Percentiles rank a stretch among this genome's conserved stretches.
Evolutionary conservation across 2,797 vertebrate genomes (phyloP).

Genomic region (Mormyrus proboscirostris): DNA sequence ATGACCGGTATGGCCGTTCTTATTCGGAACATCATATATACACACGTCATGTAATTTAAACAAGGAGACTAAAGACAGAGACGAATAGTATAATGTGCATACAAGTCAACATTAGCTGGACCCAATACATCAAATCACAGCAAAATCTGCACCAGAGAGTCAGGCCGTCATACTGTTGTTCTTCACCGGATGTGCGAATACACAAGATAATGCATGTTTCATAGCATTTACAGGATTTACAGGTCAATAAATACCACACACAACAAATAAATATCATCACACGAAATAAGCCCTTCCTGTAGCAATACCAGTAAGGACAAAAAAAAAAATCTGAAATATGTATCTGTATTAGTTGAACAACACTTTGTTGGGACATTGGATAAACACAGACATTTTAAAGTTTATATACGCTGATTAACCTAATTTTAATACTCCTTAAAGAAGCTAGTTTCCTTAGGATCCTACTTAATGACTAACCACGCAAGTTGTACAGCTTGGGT

Average conservation of each 20-base stretch:
- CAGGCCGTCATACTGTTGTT: background rate
- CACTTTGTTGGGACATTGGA: background rate
- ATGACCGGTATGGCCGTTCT: slow-evolving; percentile 26
- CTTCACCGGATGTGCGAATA: background rate
- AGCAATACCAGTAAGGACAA: background rate
- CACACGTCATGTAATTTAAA: slow-evolving; percentile 43
- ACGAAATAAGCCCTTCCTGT: background rate
- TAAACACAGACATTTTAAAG: slow-evolving; percentile 1
- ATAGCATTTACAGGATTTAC: slow-evolving; percentile 2
- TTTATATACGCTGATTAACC: slow-evolving; percentile 8
- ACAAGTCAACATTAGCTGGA: background rate
- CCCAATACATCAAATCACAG: background rate
- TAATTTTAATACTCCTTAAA: background rate
- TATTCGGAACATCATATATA: slow-evolving; percentile 46
- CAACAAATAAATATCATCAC: background rate
- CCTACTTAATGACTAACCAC: background rate
- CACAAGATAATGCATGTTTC: slow-evolving; percentile 1
- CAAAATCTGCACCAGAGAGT: background rate
- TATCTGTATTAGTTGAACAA: background rate
- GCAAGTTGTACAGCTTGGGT: background rate
- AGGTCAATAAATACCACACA: slow-evolving; percentile 5
- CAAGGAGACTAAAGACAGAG: slow-evolving; percentile 38
- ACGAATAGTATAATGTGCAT: slow-evolving; percentile 39
- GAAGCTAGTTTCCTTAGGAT: background rate
- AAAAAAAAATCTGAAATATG: background rate